Conservation (phyloP, 2,888 invertebrate genomes). For the Parnassius mnemosyne region DNA sequence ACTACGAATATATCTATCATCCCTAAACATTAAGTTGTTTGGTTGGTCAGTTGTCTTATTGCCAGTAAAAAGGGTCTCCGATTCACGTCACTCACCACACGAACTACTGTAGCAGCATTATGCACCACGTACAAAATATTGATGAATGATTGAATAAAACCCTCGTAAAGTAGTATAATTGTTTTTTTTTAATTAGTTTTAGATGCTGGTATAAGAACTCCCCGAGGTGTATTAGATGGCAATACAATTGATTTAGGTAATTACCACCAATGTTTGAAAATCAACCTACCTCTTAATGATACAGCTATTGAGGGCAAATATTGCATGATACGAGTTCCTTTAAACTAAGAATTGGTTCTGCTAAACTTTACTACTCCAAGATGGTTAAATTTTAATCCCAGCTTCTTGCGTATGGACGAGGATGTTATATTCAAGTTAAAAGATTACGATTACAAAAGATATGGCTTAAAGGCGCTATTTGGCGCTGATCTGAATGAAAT, state of each 20-base stretch:
- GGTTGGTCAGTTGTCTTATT: no score
- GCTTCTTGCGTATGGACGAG: constrained; percentile 16
- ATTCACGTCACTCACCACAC: no score
- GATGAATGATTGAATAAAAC: no score
- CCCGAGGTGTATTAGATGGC: constrained; percentile 40
- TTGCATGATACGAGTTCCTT: constrained; percentile 43
- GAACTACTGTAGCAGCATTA: no score
- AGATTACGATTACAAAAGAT: not conserved
- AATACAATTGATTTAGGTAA: constrained; percentile 44
- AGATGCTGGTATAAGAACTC: constrained; percentile 45
- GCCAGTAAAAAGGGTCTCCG: no score
- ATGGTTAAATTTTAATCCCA: constrained; percentile 11
- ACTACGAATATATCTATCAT: no score
- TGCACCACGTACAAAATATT: no score
- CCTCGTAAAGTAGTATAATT: not conserved
- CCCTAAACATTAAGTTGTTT: no score
- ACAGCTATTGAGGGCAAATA: constrained; percentile 48
- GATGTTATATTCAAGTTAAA: constrained; percentile 14
- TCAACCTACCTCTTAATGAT: constrained; percentile 33
- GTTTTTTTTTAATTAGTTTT: constrained; percentile 35
- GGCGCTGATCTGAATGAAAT: constrained; percentile 11
- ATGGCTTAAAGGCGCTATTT: constrained; percentile 1
- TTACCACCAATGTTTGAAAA: constrained; percentile 46
- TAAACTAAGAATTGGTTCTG: constrained; percentile 24
- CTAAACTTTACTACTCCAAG: constrained; percentile 19